Percentiles rank a stretch among this genome's conserved stretches.
Conservation (phyloP, 2,113 vertebrate species). For the Sciurus niger region DNA sequence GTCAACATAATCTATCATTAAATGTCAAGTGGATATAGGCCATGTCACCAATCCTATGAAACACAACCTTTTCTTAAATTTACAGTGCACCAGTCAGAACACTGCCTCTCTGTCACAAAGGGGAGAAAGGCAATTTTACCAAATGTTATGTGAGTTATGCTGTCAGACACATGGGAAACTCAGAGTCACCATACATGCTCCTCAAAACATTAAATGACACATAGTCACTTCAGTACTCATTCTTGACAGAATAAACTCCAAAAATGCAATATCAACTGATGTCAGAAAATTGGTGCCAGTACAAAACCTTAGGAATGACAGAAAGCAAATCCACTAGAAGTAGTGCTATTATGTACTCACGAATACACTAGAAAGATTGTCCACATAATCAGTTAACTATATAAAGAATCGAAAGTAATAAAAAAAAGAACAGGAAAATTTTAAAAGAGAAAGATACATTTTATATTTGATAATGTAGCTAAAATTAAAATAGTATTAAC, state of each 20-base stretch:
- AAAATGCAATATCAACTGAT: not conserved
- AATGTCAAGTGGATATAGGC: not conserved
- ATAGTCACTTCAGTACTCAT: not conserved
- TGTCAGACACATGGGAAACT: conserved; percentile 28
- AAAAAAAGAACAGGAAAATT: conserved; percentile 26
- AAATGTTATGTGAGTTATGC: conserved; percentile 46
- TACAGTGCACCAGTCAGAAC: not conserved
- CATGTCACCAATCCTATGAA: not conserved
- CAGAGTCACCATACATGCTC: not conserved
- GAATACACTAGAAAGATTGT: not conserved
- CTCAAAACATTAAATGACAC: conserved; percentile 20
- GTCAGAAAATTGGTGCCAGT: not conserved
- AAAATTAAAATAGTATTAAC: conserved; percentile 56
- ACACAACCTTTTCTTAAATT: not conserved
- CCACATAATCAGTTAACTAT: not conserved
- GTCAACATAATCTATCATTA: not conserved
- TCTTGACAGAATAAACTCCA: conserved; percentile 58
- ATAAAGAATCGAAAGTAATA: not conserved
- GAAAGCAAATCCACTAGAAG: not conserved
- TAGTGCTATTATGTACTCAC: conserved; percentile 29
- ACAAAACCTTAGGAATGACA: not conserved
- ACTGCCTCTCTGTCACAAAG: not conserved
- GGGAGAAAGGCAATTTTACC: not conserved
- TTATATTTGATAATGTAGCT: conserved; percentile 15
- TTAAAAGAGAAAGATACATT: not conserved